Conservation (phyloP, 1,140 invertebrate species). For the Temnothorax curvispinosus region DNA sequence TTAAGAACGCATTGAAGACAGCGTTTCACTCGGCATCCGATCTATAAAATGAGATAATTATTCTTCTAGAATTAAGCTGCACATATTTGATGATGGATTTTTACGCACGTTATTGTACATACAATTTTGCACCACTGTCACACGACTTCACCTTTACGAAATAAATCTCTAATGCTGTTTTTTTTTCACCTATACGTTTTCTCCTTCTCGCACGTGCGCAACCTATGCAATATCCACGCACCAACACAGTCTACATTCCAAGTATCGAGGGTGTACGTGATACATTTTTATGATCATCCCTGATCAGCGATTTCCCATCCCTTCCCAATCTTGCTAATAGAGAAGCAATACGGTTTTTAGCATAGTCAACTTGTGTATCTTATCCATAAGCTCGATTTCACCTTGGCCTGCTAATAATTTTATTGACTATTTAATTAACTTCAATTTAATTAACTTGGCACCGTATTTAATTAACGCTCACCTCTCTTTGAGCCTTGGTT, state of each 20-base stretch:
- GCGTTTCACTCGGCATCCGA: not conserved
- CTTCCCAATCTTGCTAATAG: not conserved
- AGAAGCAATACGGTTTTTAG: not conserved
- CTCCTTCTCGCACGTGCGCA: not conserved
- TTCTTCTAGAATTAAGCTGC: not conserved
- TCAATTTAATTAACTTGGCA: not conserved
- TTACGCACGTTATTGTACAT: not conserved
- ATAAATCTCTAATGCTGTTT: constrained; percentile 44
- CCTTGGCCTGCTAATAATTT: not conserved
- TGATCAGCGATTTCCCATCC: not conserved
- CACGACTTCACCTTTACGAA: constrained; percentile 27
- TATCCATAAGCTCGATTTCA: not conserved
- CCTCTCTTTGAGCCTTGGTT: not conserved
- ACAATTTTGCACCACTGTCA: constrained; percentile 26
- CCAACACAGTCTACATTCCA: not conserved
- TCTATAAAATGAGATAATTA: not conserved
- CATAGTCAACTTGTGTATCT: not conserved
- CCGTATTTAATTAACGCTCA: too few species aligned
- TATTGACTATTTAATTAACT: not conserved
- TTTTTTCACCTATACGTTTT: constrained; percentile 24
- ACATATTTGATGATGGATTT: not conserved
- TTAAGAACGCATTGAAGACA: not conserved
- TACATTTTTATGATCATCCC: not conserved
- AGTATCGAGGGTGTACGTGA: not conserved
- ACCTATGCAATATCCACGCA: not conserved